A percentile compares a stretch with the other conserved stretches of the same genome.
These are phyloP conservation scores for Nemotelus pantherinus DNA, from an alignment of 2,888 invertebrate species.

Conservation along the genomic window DNA sequence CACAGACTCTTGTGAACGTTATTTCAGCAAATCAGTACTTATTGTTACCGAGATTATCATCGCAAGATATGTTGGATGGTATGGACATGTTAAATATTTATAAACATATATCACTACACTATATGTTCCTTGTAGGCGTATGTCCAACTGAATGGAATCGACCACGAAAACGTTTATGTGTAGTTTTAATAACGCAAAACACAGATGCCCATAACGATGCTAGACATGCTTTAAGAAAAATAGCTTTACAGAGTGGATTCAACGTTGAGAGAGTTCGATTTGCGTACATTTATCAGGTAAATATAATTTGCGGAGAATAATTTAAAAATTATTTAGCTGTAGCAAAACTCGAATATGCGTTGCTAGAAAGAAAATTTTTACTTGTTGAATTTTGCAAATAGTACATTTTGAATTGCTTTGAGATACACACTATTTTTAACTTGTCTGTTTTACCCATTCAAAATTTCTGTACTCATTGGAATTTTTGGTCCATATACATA, in stretches of 20 bases:
- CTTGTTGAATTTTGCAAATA: no score
- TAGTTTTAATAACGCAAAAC: slow-evolving; percentile 80
- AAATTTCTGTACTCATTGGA: no score
- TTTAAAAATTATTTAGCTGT: no score
- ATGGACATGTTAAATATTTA: slow-evolving; percentile 34
- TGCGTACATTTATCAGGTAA: slow-evolving; percentile 87
- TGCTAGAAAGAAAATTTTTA: no score
- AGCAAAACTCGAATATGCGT: no score
- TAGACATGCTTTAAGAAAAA: slow-evolving; percentile 76
- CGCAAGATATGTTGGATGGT: slow-evolving; percentile 76
- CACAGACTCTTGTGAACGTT: slow-evolving; percentile 86
- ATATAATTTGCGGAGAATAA: neutral
- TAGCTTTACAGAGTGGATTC: slow-evolving; percentile 75
- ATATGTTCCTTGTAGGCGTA: slow-evolving; percentile 62
- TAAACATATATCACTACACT: no score
- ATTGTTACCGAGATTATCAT: slow-evolving; percentile 87
- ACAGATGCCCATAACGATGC: slow-evolving; percentile 64
- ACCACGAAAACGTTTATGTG: slow-evolving; percentile 77
- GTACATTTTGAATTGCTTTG: no score
- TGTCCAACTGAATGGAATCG: slow-evolving; percentile 91
- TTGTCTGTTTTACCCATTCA: no score
- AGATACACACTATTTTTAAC: no score
- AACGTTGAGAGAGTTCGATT: slow-evolving; percentile 79
- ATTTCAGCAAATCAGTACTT: slow-evolving; percentile 90
- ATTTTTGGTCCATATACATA: no score